Percentiles rank a stretch among this genome's conserved stretches.
Evolutionary conservation across 2,888 invertebrate genomes (phyloP).

Genomic region (Pammene aurita): DNA sequence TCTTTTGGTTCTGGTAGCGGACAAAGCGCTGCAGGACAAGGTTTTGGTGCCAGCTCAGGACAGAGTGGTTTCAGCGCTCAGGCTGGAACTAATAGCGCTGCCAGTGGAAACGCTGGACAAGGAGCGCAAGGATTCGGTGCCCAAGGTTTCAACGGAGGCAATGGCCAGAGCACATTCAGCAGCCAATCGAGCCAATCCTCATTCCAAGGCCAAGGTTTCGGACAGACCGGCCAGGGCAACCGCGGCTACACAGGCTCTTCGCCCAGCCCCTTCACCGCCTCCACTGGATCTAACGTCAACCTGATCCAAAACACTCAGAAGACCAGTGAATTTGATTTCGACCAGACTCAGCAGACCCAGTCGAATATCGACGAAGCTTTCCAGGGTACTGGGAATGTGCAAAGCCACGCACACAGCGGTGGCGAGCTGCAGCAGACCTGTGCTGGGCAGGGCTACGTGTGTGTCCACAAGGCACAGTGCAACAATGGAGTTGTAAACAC

Average conservation of each 20-base stretch:
- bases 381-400: conserved; percentile 66
- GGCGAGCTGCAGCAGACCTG: conserved; percentile 81
- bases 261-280: conserved; percentile 67
- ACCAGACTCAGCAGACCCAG: conserved; percentile 66
- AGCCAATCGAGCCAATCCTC: conserved; percentile 34
- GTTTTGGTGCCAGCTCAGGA: conserved; percentile 21
- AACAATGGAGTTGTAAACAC: conserved; percentile 83
- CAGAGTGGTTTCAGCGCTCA: conserved; percentile 37
- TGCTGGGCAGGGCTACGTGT: conserved; percentile 83
- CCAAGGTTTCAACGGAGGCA: conserved; percentile 19
- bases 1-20: conserved; percentile 15
- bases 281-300: conserved; percentile 66
- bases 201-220: conserved; percentile 23
- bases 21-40: conserved; percentile 6
- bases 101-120: conserved; percentile 32
- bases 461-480: conserved; percentile 85
- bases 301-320: conserved; percentile 68
- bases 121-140: conserved; percentile 22
- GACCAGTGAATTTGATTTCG: conserved; percentile 61
- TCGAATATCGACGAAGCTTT: conserved; percentile 69
- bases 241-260: conserved; percentile 69
- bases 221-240: conserved; percentile 36
- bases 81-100: conserved; percentile 33
- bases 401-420: conserved; percentile 58
- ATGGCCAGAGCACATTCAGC: conserved; percentile 21